phyloP scores from a whole-genome alignment of 1,140 invertebrate species.

The Diorhabda elongata region DNA sequence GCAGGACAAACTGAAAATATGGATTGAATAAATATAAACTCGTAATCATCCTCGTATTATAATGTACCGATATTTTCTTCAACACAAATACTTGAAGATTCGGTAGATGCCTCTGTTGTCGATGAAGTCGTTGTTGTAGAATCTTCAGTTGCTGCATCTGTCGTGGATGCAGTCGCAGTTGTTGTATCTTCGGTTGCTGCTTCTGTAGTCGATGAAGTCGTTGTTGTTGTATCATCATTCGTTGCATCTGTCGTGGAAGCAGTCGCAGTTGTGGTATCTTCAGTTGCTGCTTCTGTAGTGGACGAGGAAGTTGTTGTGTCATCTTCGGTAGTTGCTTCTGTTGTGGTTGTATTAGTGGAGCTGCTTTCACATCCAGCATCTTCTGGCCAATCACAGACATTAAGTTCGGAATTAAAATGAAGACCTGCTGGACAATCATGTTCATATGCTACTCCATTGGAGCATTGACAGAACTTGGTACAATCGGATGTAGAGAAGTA shows the following conservation, averaged over 20 bases:
- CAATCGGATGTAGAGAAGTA: too few species aligned
- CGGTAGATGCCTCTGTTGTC: too few species aligned
- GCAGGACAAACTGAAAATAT: slow-evolving; percentile 4
- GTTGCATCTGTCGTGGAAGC: too few species aligned
- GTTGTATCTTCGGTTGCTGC: neutral
- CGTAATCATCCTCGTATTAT: neutral
- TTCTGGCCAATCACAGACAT: neutral
- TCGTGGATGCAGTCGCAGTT: neutral
- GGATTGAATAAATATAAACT: neutral
- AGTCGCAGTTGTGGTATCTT: too few species aligned
- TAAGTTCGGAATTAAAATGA: too few species aligned
- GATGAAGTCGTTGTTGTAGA: neutral
- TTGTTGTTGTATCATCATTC: too few species aligned
- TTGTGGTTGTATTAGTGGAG: neutral
- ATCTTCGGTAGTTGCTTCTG: neutral
- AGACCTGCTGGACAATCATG: too few species aligned
- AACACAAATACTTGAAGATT: neutral
- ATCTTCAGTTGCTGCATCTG: neutral
- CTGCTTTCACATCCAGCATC: neutral
- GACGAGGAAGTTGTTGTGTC: neutral
- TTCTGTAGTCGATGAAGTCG: neutral
- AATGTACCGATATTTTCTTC: neutral
- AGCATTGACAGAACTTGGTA: too few species aligned
- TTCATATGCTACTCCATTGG: too few species aligned
- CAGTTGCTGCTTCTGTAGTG: neutral